Base-by-base conservation (phyloP, 2,797 vertebrate genomes). In the Amblyopsis hoosieri region DNA sequence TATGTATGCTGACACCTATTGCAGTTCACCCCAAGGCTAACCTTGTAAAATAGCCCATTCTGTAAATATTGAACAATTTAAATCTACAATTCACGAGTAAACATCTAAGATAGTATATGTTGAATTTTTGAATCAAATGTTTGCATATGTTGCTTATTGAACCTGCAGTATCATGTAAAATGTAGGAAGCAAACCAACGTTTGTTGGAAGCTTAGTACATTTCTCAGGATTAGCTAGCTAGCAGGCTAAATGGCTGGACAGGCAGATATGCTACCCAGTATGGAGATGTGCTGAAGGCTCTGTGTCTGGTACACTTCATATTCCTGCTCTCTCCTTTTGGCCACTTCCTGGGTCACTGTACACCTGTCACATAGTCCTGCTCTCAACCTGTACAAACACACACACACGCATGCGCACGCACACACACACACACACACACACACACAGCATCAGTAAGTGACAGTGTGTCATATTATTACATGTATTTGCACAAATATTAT, bases 311-410 rank as follows among this genome's bases (percentile, higher is more conserved):
- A 91, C 1, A 71, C 91, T 78, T 98, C 96, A 0, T 93, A 96
- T 19, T 98, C 95, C 49, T 95, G 94, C 74, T 98, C 96, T 71
- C 91, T 93, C 76, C 94, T 96, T 69, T 94, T 95, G 1, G 95
- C 95, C 31, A 98, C 89, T 42, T 99, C 96, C 88, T 99, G 96
- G 6, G 97, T 98, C 50, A 99, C 97, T 42, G 94, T 94, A 71
- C 97, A 99, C 67, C 97, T 92, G 88, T 99, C 97, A 1, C 97
- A 99, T 54, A 99, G 92, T 3, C 97, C 97, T 0, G 97, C 97
- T 75, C 97, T 86, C 79, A 99, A 85, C 85, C 97, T 99, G 56
- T n/a, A 60, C 45, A 58, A 42, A 79, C 10, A 70, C 47, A 66
- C 33, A 58, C 33, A 56, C 54, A 48, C 53, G 12, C 42, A 46